Evolutionary conservation across 2,888 invertebrate species (phyloP), one percentile per base, ranked within the genome.

Genomic region (Ditylenchus weischeri): DNA sequence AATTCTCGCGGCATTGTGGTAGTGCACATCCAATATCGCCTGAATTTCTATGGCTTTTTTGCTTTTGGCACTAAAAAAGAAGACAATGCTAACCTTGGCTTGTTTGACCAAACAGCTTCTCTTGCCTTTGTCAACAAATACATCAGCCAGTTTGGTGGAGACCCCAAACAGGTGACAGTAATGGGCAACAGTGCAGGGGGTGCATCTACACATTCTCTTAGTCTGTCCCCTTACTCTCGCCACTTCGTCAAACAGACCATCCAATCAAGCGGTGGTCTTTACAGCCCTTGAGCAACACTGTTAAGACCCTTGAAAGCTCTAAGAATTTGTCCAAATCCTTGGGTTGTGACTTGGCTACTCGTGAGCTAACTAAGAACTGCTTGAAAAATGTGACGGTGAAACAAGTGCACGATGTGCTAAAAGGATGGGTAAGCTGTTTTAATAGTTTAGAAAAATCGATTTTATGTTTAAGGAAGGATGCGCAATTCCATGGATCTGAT

Each of bases 11-110:
- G 91, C 74, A 92, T 94, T 0, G 89, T 93, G 5, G 92, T 94
- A 0, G 93, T 94, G 0, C 90, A 93, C 0, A 87, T 94, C 74
- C 94, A 94, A 84, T 94, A 94, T 83, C 88, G 94, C 29, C 87
- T 94, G 0, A 94, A 93, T 11, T 91, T 92, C 62, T 68, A 8
- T 49, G 43, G 62, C 35, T 51, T 57, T 21, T 38, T 66, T 11
- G 35, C 50, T 18, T 21, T 66, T 50, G 50, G 29, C 29, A 29
- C 29, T 5, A 29, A 29, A 29, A n/a, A 29, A 29, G 29, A 5
- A 29, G 29, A 29, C n/a, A 18, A 29, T 29, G 29, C 29, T 29
- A 66, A 73, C 50, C 62, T 67, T 65, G 73, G 38, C 62, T 65
- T 62, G 19, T 64, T 36, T 71, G 73, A 73, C 47, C 75, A 75